Conservation (phyloP, 2,888 invertebrate genomes). For the Hypolimnas misippus region DNA sequence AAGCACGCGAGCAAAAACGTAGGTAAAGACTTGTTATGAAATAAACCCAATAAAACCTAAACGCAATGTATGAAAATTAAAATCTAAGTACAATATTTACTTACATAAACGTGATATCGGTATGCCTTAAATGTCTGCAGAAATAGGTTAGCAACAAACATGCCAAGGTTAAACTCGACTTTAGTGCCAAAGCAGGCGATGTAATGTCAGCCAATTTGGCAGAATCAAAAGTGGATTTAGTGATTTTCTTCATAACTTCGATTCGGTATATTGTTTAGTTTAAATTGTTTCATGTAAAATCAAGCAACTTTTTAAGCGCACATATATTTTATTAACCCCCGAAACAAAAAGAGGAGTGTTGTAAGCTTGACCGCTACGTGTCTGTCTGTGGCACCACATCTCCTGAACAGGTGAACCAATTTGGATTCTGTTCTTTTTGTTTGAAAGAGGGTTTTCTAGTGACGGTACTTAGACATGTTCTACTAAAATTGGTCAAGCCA, state of each 20-base stretch:
- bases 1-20: too few relatives aligned
- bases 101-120: neutral
- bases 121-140: neutral
- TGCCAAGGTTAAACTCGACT: conserved; percentile 16
- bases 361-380: too few relatives aligned
- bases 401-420: too few relatives aligned
- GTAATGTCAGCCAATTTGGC: conserved; percentile 12
- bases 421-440: too few relatives aligned
- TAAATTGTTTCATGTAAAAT: conserved; percentile 7
- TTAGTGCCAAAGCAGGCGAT: conserved; percentile 24
- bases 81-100: neutral
- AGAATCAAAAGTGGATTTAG: conserved; percentile 12
- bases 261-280: neutral
- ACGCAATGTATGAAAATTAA: neutral
- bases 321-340: too few relatives aligned
- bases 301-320: too few relatives aligned
- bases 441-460: too few relatives aligned
- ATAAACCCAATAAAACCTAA: neutral
- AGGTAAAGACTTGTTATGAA: neutral
- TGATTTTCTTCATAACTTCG: neutral
- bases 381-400: too few relatives aligned
- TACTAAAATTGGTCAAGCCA: too few relatives aligned
- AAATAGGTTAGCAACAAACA: conserved; percentile 20
- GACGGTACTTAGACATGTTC: too few relatives aligned
- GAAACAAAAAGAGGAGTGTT: too few relatives aligned